Conservation (phyloP, 2,888 invertebrate species). For the Chrysolina haemoptera region DNA sequence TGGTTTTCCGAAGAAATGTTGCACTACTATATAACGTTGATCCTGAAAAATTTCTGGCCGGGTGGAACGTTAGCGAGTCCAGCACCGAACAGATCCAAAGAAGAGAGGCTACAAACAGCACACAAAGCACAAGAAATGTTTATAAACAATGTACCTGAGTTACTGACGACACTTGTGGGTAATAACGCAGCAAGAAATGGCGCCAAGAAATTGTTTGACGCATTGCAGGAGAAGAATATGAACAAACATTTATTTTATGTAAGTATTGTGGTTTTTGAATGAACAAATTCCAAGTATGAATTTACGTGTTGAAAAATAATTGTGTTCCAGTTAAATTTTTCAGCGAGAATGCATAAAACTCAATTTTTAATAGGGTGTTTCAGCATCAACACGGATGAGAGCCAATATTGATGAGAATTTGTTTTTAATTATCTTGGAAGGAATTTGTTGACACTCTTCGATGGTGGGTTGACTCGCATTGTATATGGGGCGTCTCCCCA, state of each 20-base stretch:
- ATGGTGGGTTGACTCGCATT: too few relatives aligned
- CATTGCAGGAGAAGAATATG: constrained; percentile 86
- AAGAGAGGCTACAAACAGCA: constrained; percentile 80
- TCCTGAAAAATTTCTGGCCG: constrained; percentile 93
- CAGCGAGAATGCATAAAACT: too few relatives aligned
- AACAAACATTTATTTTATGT: constrained; percentile 95
- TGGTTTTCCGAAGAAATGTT: constrained; percentile 92
- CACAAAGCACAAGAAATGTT: constrained; percentile 80
- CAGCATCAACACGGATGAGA: too few relatives aligned
- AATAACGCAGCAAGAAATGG: constrained; percentile 88
- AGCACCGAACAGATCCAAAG: constrained; percentile 72
- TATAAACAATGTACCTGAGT: constrained; percentile 82
- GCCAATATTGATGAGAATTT: too few relatives aligned
- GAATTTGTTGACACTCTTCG: too few relatives aligned
- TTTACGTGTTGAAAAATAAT: too few relatives aligned
- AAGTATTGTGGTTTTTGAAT: constrained; percentile 68
- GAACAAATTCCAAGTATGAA: too few relatives aligned
- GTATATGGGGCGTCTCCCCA: too few relatives aligned
- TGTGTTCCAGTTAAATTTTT: too few relatives aligned
- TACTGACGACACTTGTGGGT: constrained; percentile 87
- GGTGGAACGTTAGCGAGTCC: constrained; percentile 82
- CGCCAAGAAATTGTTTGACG: constrained; percentile 88
- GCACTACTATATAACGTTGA: constrained; percentile 86
- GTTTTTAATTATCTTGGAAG: too few relatives aligned
- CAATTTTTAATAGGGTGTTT: too few relatives aligned